Percentiles rank a stretch among this genome's conserved stretches.
These are phyloP conservation scores for Hirtodrosophila duncani DNA, from an alignment of 2,888 invertebrate genomes.

Conservation along the genomic window DNA sequence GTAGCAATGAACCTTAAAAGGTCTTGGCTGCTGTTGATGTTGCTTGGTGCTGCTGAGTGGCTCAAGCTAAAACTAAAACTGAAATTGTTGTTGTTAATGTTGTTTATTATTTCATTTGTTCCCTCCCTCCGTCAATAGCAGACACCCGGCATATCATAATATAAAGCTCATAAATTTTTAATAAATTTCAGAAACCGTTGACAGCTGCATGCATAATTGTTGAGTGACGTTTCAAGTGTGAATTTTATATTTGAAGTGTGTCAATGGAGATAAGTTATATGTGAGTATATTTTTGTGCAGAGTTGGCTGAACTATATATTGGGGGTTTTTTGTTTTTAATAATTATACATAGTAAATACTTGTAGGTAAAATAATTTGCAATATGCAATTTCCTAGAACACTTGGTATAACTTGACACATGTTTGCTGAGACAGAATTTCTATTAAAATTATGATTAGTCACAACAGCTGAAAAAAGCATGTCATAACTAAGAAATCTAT, in stretches of 20 bases:
- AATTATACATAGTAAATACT: too few species aligned
- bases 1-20: constrained; percentile 69
- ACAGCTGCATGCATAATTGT: constrained; percentile 21
- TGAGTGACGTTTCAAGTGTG: constrained; percentile 11
- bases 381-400: too few species aligned
- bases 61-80: constrained; percentile 68
- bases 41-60: too few species aligned
- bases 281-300: too few species aligned
- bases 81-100: constrained; percentile 46
- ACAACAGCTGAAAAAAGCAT: too few species aligned
- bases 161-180: constrained; percentile 51
- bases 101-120: constrained; percentile 15
- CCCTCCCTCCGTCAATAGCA: constrained; percentile 9
- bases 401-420: too few species aligned
- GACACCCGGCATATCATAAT: constrained; percentile 26
- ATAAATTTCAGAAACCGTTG: constrained; percentile 40
- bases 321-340: too few species aligned
- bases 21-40: constrained; percentile 44
- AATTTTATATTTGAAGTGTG: constrained; percentile 6
- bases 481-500: too few species aligned
- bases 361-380: too few species aligned
- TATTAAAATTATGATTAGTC: too few species aligned
- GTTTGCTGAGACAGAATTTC: too few species aligned
- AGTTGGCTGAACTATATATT: too few species aligned
- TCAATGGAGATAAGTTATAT: background rate